Percentiles rank a stretch among this genome's conserved stretches.
phyloP scores from a whole-genome alignment of 2,888 invertebrate species.

The Aphodius sticticus region DNA sequence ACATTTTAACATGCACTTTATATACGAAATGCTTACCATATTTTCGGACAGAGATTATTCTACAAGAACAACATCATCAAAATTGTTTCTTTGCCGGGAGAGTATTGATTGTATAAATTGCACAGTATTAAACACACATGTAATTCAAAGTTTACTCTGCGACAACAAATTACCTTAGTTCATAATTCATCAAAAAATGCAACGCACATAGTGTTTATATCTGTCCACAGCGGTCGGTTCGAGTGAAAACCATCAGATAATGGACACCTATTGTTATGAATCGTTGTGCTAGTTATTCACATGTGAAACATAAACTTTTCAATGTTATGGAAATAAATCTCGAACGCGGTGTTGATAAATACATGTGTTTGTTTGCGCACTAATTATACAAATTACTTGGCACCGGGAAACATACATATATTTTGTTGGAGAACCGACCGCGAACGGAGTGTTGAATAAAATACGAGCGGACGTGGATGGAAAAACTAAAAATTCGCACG shows the following conservation, averaged over 20 bases:
- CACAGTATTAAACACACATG: neutral
- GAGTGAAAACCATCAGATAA: constrained; percentile 18
- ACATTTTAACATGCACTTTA: too few species aligned
- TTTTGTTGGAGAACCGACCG: neutral
- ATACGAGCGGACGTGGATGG: neutral
- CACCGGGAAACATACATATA: neutral
- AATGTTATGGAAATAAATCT: constrained; percentile 13
- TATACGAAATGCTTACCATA: too few species aligned
- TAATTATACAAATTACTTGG: constrained; percentile 16
- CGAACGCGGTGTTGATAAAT: constrained; percentile 12
- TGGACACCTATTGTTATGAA: constrained; percentile 13
- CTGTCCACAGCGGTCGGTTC: neutral
- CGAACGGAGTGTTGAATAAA: neutral
- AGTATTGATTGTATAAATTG: too few species aligned
- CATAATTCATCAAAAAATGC: constrained; percentile 15
- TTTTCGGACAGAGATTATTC: too few species aligned
- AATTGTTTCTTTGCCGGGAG: too few species aligned
- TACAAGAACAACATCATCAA: too few species aligned
- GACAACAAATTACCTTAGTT: constrained; percentile 14
- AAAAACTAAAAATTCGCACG: constrained; percentile 4
- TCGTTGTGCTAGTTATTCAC: neutral
- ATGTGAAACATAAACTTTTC: constrained; percentile 16
- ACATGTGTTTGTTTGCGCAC: constrained; percentile 16
- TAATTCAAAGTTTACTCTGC: neutral
- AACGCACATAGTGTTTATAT: constrained; percentile 17